Percentiles rank a stretch among this genome's conserved stretches.
phyloP scores from a whole-genome alignment of 2,113 vertebrate species.

The Misgurnus mizolepis region DNA sequence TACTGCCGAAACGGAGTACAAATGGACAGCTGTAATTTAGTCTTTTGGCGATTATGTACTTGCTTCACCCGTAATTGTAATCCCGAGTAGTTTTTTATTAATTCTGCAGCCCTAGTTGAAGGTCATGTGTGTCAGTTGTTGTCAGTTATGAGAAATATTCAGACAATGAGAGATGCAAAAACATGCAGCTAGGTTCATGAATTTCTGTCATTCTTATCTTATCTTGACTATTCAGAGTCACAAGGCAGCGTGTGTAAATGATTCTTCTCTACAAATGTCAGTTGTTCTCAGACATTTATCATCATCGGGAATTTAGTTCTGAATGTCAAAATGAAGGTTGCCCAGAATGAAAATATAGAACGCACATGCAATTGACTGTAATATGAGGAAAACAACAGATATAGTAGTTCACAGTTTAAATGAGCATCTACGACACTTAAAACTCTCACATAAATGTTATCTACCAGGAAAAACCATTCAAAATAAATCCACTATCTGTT shows the following conservation, averaged over 20 bases:
- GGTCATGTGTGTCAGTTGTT: not conserved
- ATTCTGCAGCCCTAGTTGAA: not conserved
- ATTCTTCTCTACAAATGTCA: slow-evolving; percentile 44
- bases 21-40: too few species aligned
- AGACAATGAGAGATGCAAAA: slow-evolving; percentile 34
- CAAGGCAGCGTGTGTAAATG: slow-evolving; percentile 45
- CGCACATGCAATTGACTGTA: not conserved
- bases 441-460: too few species aligned
- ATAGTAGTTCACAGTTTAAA: not conserved
- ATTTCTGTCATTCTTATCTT: slow-evolving; percentile 49
- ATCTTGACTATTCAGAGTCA: slow-evolving; percentile 57
- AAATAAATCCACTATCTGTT: too few species aligned
- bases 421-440: not conserved
- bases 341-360: slow-evolving; percentile 13
- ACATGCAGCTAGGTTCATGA: slow-evolving; percentile 35
- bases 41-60: too few species aligned
- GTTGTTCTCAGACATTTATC: slow-evolving; percentile 8
- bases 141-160: slow-evolving; percentile 23
- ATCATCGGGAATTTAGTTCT: not conserved
- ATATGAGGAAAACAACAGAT: not conserved
- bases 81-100: too few species aligned
- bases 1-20: too few species aligned
- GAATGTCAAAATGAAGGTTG: slow-evolving; percentile 39
- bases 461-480: too few species aligned
- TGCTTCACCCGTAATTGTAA: too few species aligned